These are phyloP conservation scores for Corvus cornix DNA, from an alignment of 2,113 vertebrate genomes.

Conservation along the genomic window DNA sequence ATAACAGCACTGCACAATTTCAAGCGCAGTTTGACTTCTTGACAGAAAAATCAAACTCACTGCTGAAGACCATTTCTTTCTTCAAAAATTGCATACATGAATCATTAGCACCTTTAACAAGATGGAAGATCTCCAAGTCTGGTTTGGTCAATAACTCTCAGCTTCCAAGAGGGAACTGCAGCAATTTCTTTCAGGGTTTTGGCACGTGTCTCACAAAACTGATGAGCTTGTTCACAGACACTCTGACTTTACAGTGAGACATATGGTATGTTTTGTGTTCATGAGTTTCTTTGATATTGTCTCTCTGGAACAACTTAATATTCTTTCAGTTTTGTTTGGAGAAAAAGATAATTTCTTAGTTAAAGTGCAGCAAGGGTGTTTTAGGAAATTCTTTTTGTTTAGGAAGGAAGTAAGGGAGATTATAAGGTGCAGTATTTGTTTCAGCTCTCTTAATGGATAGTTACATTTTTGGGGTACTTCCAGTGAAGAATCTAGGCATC, in stretches of 20 bases:
- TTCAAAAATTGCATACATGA: slow-evolving; percentile 2
- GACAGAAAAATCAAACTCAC: slow-evolving; percentile 39
- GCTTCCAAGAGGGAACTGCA: neutral
- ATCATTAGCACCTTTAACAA: slow-evolving; percentile 50
- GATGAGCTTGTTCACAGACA: neutral
- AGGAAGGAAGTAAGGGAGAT: neutral
- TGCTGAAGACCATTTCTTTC: slow-evolving; percentile 18
- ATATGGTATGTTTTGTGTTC: neutral
- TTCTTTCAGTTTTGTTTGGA: neutral
- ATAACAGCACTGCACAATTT: neutral
- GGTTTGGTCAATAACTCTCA: slow-evolving; percentile 45
- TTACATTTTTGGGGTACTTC: neutral
- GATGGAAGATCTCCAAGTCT: slow-evolving; percentile 35
- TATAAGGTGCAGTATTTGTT: neutral
- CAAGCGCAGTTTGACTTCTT: slow-evolving; percentile 8
- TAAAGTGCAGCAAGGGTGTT: neutral
- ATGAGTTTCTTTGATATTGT: neutral
- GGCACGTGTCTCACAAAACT: neutral
- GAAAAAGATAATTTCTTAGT: neutral
- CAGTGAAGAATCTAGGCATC: neutral
- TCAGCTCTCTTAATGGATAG: neutral
- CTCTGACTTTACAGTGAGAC: neutral
- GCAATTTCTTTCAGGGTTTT: neutral
- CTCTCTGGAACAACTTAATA: neutral
- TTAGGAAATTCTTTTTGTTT: neutral